A percentile compares a stretch with the other conserved stretches of the same genome.
phyloP scores from a whole-genome alignment of 2,888 invertebrate species.

The Lasioglossum morio region DNA sequence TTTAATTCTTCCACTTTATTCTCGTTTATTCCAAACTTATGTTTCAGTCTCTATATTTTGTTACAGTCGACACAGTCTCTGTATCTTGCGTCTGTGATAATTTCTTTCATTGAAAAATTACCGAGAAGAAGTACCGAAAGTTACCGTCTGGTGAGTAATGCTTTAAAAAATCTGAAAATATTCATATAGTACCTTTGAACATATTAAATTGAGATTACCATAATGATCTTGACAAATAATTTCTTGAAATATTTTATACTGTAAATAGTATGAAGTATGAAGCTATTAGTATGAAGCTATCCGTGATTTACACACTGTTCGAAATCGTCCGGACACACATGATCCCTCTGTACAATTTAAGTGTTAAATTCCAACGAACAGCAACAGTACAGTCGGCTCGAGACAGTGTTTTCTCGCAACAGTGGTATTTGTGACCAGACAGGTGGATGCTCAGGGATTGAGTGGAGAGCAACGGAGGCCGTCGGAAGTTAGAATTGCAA shows the following conservation, averaged over 20 bases:
- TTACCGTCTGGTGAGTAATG: background rate
- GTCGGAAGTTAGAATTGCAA: constrained; percentile 76
- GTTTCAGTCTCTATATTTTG: background rate
- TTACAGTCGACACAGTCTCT: too few relatives aligned
- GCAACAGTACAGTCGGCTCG: background rate
- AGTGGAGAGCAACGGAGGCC: constrained; percentile 16
- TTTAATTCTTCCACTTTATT: background rate
- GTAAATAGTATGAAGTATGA: background rate
- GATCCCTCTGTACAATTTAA: too few relatives aligned
- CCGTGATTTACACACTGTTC: background rate
- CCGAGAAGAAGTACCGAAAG: too few relatives aligned
- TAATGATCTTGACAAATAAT: background rate
- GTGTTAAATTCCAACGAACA: background rate
- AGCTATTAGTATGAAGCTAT: background rate
- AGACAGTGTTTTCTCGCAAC: background rate
- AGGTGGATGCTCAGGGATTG: constrained; percentile 23
- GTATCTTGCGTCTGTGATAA: background rate
- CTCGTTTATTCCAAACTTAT: background rate
- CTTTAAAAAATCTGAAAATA: background rate
- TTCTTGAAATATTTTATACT: background rate
- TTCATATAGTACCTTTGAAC: background rate
- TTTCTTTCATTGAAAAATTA: background rate
- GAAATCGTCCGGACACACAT: background rate
- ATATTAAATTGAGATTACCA: background rate
- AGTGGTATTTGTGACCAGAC: background rate